Conservation (phyloP, 2,888 invertebrate genomes). For the Amblyjoppa fuscipennis region DNA sequence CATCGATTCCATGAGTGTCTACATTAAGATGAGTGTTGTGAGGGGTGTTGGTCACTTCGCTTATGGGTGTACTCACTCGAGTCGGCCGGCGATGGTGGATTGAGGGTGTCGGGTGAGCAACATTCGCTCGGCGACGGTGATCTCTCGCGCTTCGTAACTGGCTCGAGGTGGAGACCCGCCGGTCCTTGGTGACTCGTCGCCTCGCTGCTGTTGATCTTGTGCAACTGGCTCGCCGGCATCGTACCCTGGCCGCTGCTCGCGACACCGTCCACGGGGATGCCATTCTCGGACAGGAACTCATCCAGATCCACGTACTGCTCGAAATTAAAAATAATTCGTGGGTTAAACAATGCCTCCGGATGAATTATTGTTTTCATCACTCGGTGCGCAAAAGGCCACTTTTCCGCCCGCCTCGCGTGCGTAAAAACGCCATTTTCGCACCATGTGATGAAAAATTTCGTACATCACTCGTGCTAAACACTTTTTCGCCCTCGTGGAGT, state of each 20-base stretch:
- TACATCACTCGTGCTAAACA: too few relatives aligned
- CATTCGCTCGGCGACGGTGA: slow-evolving; percentile 95
- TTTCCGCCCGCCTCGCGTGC: too few relatives aligned
- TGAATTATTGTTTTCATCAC: neutral
- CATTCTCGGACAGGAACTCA: slow-evolving; percentile 98
- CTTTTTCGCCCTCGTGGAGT: too few relatives aligned
- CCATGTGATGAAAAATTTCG: too few relatives aligned
- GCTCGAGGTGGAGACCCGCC: slow-evolving; percentile 88
- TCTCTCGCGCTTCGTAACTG: slow-evolving; percentile 93
- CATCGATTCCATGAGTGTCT: neutral
- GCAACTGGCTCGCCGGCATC: slow-evolving; percentile 83
- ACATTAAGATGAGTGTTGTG: neutral
- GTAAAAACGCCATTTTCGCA: too few relatives aligned
- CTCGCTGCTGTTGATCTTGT: slow-evolving; percentile 83
- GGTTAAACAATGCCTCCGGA: neutral
- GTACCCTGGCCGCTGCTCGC: slow-evolving; percentile 86
- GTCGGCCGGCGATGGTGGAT: slow-evolving; percentile 95
- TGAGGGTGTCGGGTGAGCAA: slow-evolving; percentile 95
- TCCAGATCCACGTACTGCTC: slow-evolving; percentile 97
- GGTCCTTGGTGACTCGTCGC: slow-evolving; percentile 87
- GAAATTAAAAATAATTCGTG: slow-evolving; percentile 13
- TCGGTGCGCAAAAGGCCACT: too few relatives aligned
- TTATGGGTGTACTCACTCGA: slow-evolving; percentile 89
- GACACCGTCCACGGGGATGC: slow-evolving; percentile 93
- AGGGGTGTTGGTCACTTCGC: neutral